Evolutionary conservation across 2,113 vertebrate species (phyloP), one percentile per base, ranked within the genome.

Genomic region (Bujurquina vittata): DNA sequence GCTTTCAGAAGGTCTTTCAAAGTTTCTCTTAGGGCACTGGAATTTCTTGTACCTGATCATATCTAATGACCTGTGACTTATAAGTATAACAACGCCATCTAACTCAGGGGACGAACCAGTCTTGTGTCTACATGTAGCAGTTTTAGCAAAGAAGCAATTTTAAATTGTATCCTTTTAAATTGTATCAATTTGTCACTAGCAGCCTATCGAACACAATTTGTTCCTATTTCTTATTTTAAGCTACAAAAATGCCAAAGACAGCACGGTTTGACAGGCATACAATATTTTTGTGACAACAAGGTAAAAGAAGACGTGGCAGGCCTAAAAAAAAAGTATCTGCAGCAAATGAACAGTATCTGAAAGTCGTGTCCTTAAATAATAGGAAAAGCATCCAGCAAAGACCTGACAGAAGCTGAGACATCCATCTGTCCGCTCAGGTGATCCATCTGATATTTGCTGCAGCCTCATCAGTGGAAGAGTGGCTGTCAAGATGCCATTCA

Each of bases 241-340:
- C 40, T 18, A 67, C 3, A 49, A 40, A 69, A 69, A 49, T 49
- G 40, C 40, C 15, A 69, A 49, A 49, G 40, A 49, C 46, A 69
- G 29, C 40, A 69, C 63, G 49, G 63, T 69, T 49, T 69, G 63
- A 20, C 22, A 49, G 63, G 23, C 63, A 69, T 69, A 69, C 18
- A 69, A 69, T 69, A 69, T 46, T 49, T 69, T 69, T 69, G 15
- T 69, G 63, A 69, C 63, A 67, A 49, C 40, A 49, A 18, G 15
- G 15, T 69, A 69, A 69, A 69, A 43, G 63, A 67, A 46, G 63
- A 67, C 29, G 63, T 67, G 22, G 63, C 40, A 67, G 63, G 9
- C 40, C 40, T 29, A 46, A 67, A 67, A 3, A 40, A 10, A 10
- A 18, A 29, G 0, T 35, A 49, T 49, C 40, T 11, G 63, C 40